phyloP scores from a whole-genome alignment of 2,888 invertebrate genomes.

The Pollenia angustigena region DNA sequence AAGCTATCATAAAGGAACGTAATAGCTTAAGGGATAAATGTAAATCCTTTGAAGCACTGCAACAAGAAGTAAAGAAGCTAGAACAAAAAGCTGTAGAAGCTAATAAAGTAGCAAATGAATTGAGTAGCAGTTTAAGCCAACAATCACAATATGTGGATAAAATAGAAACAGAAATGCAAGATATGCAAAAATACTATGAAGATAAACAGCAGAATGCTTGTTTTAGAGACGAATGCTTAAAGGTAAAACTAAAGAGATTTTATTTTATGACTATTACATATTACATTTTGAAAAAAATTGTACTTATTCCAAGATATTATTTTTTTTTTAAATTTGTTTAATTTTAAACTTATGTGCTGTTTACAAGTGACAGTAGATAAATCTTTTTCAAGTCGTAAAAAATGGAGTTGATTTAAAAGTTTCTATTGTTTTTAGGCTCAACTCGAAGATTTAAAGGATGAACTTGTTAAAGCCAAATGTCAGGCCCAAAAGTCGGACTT shows the following conservation, averaged over 20 bases:
- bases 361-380: too few species aligned
- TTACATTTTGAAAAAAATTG: too few species aligned
- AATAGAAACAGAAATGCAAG: conserved; percentile 77
- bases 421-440: conserved; percentile 67
- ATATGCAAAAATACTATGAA: conserved; percentile 80
- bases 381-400: too few species aligned
- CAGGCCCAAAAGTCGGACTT: conserved; percentile 75
- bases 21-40: conserved; percentile 78
- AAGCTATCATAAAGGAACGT: conserved; percentile 78
- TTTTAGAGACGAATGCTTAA: conserved; percentile 76
- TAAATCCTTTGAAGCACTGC: conserved; percentile 72
- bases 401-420: too few species aligned
- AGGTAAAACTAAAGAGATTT: conserved; percentile 52
- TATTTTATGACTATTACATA: too few species aligned
- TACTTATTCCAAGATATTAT: neutral
- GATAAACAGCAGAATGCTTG: conserved; percentile 75
- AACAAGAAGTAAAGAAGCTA: conserved; percentile 72
- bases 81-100: conserved; percentile 74
- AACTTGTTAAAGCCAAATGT: conserved; percentile 75
- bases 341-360: too few species aligned
- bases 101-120: conserved; percentile 65
- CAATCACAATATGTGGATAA: conserved; percentile 75
- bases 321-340: neutral
- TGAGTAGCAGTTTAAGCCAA: conserved; percentile 71
- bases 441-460: conserved; percentile 75